These are phyloP conservation scores for Tenthredo livida DNA, from an alignment of 2,888 invertebrate species.

Conservation along the genomic window DNA sequence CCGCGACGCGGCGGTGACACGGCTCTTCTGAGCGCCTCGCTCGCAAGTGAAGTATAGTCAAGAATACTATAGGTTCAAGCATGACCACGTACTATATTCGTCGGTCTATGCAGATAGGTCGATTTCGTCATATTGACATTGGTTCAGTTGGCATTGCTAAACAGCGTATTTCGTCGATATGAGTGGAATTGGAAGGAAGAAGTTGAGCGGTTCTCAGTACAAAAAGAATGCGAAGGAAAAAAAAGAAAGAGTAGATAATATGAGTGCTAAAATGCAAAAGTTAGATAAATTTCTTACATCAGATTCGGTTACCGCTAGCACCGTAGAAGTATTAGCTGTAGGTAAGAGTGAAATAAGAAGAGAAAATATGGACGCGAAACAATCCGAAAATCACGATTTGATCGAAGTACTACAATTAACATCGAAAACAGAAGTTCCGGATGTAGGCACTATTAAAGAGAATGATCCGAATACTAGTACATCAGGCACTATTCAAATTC, in stretches of 20 bases:
- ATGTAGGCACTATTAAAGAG: background rate
- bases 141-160: too few species aligned
- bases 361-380: conserved; percentile 19
- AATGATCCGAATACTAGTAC: too few species aligned
- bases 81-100: too few species aligned
- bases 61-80: too few species aligned
- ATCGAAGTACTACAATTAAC: background rate
- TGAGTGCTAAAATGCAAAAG: conserved; percentile 10
- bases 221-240: conserved; percentile 35
- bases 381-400: conserved; percentile 8
- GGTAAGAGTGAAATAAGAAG: background rate
- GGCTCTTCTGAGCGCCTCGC: too few species aligned
- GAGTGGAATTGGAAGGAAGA: background rate
- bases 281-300: conserved; percentile 25
- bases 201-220: conserved; percentile 28
- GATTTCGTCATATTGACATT: too few species aligned
- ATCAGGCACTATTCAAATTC: too few species aligned
- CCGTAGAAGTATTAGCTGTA: background rate
- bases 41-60: too few species aligned
- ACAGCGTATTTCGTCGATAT: too few species aligned
- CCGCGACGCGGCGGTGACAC: too few species aligned
- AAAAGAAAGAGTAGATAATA: background rate
- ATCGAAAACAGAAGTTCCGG: background rate
- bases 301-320: background rate
- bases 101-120: too few species aligned